A percentile compares a stretch with the other conserved stretches of the same genome.
Evolutionary conservation across 2,113 vertebrate species (phyloP).

Genomic region (Hiodon alosoides): DNA sequence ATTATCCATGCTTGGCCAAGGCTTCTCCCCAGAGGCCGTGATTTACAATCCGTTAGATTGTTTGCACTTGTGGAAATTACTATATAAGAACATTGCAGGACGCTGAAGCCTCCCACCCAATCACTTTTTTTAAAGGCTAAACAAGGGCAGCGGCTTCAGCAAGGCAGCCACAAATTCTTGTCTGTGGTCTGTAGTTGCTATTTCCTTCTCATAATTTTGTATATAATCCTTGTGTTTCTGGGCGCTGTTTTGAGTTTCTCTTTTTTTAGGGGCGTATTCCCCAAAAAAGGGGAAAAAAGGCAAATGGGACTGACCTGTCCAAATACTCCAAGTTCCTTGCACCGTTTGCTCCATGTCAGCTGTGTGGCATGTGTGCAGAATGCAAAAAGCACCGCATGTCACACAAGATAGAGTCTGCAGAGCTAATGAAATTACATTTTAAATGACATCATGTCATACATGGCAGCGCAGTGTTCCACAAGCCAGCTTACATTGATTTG

Average conservation of each 20-base stretch:
- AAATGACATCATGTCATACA: not conserved
- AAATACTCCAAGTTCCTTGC: too few species aligned
- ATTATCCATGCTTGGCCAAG: constrained; percentile 44
- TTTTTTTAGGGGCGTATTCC: too few species aligned
- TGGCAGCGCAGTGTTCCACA: not conserved
- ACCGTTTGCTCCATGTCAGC: too few species aligned
- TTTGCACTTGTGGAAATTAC: constrained; percentile 48
- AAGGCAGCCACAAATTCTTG: not conserved
- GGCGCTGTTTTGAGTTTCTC: not conserved
- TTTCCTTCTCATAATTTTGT: not conserved
- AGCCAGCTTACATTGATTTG: not conserved
- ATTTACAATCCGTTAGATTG: constrained; percentile 55
- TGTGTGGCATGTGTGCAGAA: too few species aligned
- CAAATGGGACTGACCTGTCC: too few species aligned
- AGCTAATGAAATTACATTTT: not conserved
- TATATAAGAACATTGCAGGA: constrained; percentile 35
- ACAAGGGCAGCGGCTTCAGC: not conserved
- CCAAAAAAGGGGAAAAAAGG: too few species aligned
- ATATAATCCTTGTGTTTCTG: not conserved
- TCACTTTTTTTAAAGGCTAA: constrained; percentile 1
- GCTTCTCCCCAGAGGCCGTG: constrained; percentile 42
- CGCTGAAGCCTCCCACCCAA: constrained; percentile 18
- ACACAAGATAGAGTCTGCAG: not conserved
- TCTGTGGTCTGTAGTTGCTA: not conserved
- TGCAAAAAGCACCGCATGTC: not conserved